Conservation (phyloP, 2,797 vertebrate species). For the Phyllotis vaccarum region DNA sequence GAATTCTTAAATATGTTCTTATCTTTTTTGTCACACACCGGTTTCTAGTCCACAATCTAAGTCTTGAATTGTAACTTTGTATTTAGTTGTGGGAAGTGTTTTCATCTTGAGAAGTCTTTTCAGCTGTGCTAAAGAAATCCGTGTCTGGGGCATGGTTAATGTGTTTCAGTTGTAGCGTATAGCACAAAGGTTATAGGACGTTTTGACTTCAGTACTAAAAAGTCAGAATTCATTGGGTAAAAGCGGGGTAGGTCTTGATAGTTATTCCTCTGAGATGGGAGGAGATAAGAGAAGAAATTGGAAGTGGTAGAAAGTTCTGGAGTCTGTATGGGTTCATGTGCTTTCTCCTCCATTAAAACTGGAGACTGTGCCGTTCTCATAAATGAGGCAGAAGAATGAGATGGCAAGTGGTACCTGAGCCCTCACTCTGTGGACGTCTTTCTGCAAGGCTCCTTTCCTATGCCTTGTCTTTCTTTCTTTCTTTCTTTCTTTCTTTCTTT, state of each 20-base stretch:
- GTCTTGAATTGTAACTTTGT: conserved; percentile 16
- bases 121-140: background rate
- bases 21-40: background rate
- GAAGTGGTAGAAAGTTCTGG: background rate
- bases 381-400: background rate
- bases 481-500: no score
- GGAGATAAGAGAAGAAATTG: conserved; percentile 20
- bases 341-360: background rate
- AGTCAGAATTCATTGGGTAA: background rate
- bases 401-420: background rate
- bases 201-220: conserved; percentile 38
- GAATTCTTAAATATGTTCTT: conserved; percentile 1
- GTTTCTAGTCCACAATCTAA: background rate
- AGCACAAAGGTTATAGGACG: background rate
- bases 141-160: background rate
- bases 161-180: background rate
- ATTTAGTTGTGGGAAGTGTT: background rate
- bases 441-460: background rate
- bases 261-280: background rate
- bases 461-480: no score
- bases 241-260: background rate
- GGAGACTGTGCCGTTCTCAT: background rate
- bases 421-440: background rate
- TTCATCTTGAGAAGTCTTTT: conserved; percentile 43
- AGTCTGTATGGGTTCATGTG: background rate